These are phyloP conservation scores for Thamnaconus septentrionalis DNA, from an alignment of 2,113 vertebrate species.

Conservation along the genomic window DNA sequence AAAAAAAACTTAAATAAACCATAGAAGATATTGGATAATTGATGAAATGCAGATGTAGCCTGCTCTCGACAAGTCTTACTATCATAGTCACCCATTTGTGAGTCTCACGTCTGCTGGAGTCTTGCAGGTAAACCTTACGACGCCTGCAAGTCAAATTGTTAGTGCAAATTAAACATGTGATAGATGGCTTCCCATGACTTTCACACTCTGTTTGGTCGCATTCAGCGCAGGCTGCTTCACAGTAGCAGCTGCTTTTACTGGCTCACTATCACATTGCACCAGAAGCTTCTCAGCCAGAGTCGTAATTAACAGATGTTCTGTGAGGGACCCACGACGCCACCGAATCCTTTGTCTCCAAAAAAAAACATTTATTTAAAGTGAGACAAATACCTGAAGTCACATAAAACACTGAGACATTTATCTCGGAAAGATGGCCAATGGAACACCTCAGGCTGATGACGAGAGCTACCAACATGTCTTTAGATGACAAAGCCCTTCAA, in stretches of 20 bases:
- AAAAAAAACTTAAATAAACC: no score
- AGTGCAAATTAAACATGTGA: slow-evolving; percentile 1
- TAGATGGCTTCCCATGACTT: not conserved
- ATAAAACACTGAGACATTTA: slow-evolving; percentile 50
- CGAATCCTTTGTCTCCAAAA: slow-evolving; percentile 54
- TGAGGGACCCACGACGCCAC: slow-evolving; percentile 55
- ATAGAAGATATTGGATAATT: no score
- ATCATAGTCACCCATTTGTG: no score
- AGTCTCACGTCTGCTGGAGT: not conserved
- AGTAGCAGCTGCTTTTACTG: no score
- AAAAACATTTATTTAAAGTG: slow-evolving; percentile 72
- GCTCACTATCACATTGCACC: slow-evolving; percentile 62
- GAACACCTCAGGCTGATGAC: slow-evolving; percentile 48
- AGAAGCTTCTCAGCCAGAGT: slow-evolving; percentile 64
- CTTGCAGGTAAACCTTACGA: not conserved
- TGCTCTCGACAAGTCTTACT: no score
- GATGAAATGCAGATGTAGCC: no score
- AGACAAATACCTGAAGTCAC: slow-evolving; percentile 65
- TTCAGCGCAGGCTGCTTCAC: slow-evolving; percentile 48
- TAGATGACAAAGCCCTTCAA: slow-evolving; percentile 82
- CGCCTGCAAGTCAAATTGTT: slow-evolving; percentile 2
- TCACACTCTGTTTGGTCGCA: slow-evolving; percentile 1
- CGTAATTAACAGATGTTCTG: slow-evolving; percentile 71
- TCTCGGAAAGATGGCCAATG: slow-evolving; percentile 48
- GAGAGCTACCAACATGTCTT: slow-evolving; percentile 57